Evolutionary conservation across 2,888 invertebrate species (phyloP), one percentile per base, ranked within the genome.

Genomic region (Drosophila planitibia): DNA sequence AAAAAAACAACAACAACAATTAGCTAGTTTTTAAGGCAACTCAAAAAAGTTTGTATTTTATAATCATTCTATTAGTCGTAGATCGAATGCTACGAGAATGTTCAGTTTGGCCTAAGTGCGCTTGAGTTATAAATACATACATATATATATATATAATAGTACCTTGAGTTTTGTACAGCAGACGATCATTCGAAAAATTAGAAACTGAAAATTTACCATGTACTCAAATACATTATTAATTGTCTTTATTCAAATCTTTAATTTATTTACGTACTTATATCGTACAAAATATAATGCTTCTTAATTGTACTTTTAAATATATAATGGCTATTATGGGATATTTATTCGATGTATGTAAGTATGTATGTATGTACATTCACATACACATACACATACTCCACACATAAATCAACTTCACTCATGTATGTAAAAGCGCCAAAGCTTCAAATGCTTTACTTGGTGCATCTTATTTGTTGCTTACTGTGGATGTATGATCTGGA

Each of bases 1-100:
- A 67, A 70, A 53, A 61, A 52, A 30, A 33, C 12, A 58, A 61
- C 63, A 64, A 78, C 74, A 64, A 64, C 67, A 79, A 74, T 89
- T 89, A 89, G 83, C 49, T 86, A 83, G 83, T 73, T 73, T 41
- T 51, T 83, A 89, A 83, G 83, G 58, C 61, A 78, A 70, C 75
- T 77, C 74, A 79, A 83, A 41, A 78, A 90, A 75, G 78, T 80
- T 87, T 89, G 86, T 90, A 86, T 91, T 91, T 91, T 91, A 85
- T 78, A 85, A 79, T 89, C 85, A 89, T 74, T 85, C 70, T 88
- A 89, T 88, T 83, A 79, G 74, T 78, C 78, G 86, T 85, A 85
- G 83, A 49, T 69, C 60, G 55, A 47, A 69, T 62, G 72, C 83
- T 85, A 85, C 83, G 73, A 79, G 37, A 81, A 64, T 73, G 74